These are phyloP conservation scores for Medauroidea extradentata DNA, from an alignment of 1,140 invertebrate genomes.

Conservation along the genomic window DNA sequence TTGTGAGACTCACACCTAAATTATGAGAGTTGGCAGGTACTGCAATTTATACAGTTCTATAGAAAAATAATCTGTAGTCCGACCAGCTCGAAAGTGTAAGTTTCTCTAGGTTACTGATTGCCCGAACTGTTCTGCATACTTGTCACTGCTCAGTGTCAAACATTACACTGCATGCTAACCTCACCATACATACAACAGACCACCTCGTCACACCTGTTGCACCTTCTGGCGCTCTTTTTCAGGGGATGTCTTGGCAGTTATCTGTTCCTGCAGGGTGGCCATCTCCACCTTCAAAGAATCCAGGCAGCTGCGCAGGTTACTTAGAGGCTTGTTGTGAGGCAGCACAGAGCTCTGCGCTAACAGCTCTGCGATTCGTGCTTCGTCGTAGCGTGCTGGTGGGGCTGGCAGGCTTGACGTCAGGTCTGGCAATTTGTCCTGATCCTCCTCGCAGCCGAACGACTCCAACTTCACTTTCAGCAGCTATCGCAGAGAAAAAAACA, in stretches of 20 bases:
- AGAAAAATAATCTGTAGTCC: too few relatives aligned
- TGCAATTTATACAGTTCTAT: too few relatives aligned
- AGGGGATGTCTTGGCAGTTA: background rate
- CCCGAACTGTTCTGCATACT: too few relatives aligned
- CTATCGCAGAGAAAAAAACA: too few relatives aligned
- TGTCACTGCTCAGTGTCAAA: too few relatives aligned
- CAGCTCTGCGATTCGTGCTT: slow-evolving; percentile 18
- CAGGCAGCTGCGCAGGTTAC: slow-evolving; percentile 11
- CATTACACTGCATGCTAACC: too few relatives aligned
- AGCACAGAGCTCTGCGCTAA: slow-evolving; percentile 17
- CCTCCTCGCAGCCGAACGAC: background rate
- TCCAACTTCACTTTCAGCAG: slow-evolving; percentile 10
- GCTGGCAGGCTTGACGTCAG: slow-evolving; percentile 21
- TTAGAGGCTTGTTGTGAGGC: slow-evolving; percentile 13
- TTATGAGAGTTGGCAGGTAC: too few relatives aligned
- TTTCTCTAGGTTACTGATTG: too few relatives aligned
- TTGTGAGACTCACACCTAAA: too few relatives aligned
- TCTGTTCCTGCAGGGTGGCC: slow-evolving; percentile 7
- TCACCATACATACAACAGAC: too few relatives aligned
- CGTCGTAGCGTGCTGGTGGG: slow-evolving; percentile 25
- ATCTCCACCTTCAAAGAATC: slow-evolving; percentile 12
- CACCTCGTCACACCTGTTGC: slow-evolving; percentile 16
- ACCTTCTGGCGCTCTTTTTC: background rate
- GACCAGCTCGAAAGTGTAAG: too few relatives aligned
- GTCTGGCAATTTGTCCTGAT: slow-evolving; percentile 13